phyloP scores from a whole-genome alignment of 2,888 invertebrate species.

The Corythucha ciliata region DNA sequence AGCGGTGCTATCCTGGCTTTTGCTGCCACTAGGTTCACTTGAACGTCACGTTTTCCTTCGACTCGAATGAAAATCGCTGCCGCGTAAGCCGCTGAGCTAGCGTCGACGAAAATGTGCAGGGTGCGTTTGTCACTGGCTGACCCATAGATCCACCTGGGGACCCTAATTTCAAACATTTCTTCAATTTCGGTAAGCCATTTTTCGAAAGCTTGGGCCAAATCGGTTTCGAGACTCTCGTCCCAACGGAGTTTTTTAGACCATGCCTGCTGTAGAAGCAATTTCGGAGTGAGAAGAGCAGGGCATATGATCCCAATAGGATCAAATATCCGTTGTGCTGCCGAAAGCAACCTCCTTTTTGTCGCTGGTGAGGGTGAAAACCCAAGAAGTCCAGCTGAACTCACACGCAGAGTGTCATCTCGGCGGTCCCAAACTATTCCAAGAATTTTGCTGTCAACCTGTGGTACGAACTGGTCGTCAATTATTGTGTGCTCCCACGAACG shows the following conservation, averaged over 20 bases:
- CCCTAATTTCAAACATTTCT: neutral
- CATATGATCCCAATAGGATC: constrained; percentile 16
- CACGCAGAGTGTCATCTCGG: too few species aligned
- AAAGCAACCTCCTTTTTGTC: constrained; percentile 10
- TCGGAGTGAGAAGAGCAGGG: constrained; percentile 11
- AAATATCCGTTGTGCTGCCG: constrained; percentile 12
- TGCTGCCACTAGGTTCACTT: neutral
- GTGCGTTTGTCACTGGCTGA: too few species aligned
- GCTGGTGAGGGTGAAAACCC: too few species aligned
- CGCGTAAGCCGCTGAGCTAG: constrained; percentile 20
- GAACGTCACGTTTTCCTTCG: neutral
- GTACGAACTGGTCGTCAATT: too few species aligned
- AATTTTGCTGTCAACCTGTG: too few species aligned
- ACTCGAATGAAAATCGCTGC: constrained; percentile 18
- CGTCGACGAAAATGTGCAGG: constrained; percentile 20
- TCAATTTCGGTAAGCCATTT: constrained; percentile 2
- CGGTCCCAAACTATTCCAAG: too few species aligned
- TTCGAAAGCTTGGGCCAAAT: neutral
- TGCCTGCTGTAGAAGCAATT: constrained; percentile 15
- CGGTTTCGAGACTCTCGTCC: constrained; percentile 5
- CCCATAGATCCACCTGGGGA: neutral
- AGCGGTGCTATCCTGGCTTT: constrained; percentile 6
- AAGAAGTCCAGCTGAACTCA: too few species aligned
- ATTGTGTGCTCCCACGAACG: constrained; percentile 13
- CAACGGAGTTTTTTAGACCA: constrained; percentile 18